A percentile compares a stretch with the other conserved stretches of the same genome.
These are phyloP conservation scores for Parazoanthus swiftii DNA, from an alignment of 92 coral and sea anemone genomes.

Conservation along the genomic window DNA sequence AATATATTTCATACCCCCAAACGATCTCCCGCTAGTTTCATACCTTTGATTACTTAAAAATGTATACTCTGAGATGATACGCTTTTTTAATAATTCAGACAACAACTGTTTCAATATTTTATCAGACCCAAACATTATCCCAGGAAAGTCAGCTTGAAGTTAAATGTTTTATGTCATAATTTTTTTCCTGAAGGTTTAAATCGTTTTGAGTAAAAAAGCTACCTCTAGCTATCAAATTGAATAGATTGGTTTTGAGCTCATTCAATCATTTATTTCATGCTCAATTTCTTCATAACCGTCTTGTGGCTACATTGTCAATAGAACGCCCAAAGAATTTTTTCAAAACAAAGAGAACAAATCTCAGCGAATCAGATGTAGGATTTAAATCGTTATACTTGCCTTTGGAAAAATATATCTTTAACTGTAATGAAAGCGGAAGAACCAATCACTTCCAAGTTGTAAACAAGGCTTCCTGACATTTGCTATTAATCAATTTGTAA, in stretches of 20 bases:
- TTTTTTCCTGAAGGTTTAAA: background rate
- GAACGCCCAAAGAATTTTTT: constrained; percentile 36
- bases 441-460: constrained; percentile 63
- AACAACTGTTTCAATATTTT: constrained; percentile 56
- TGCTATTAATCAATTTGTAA: constrained; percentile 42
- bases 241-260: constrained; percentile 16
- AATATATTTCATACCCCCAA: constrained; percentile 9
- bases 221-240: constrained; percentile 16
- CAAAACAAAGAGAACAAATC: constrained; percentile 44
- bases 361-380: constrained; percentile 64
- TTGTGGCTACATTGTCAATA: constrained; percentile 22
- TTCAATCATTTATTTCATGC: constrained; percentile 25
- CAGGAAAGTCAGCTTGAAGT: constrained; percentile 80
- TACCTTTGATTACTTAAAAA: constrained; percentile 51
- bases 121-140: constrained; percentile 57
- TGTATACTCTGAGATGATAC: constrained; percentile 44
- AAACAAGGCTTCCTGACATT: constrained; percentile 76
- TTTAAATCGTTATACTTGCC: constrained; percentile 29
- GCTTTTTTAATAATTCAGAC: constrained; percentile 52
- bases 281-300: constrained; percentile 23
- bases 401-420: constrained; percentile 50
- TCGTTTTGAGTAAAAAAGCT: constrained; percentile 11
- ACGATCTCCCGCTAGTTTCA: constrained; percentile 48
- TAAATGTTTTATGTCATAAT: constrained; percentile 63
- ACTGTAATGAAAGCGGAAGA: constrained; percentile 59